Base-by-base conservation (phyloP, 37 sponge, comb jelly and placozoan species). In the Petrosia ficiformis region DNA sequence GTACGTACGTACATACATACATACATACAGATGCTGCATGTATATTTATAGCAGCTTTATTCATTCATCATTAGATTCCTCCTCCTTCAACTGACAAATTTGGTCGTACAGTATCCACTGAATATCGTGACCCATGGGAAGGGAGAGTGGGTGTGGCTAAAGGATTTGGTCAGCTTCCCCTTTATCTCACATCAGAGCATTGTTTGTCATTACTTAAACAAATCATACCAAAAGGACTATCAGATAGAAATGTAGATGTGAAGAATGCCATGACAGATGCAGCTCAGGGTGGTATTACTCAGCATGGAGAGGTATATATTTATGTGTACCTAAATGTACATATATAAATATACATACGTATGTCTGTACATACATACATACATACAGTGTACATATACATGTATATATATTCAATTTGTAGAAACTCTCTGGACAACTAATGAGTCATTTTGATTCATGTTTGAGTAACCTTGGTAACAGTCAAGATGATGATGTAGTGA, bases 391-490 rank as follows among this genome's bases (percentile, higher is more conserved):
- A n/a, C n/a, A n/a, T n/a, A n/a, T n/a, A n/a, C n/a, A n/a, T n/a
- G n/a, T n/a, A n/a, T n/a, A n/a, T n/a, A n/a, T n/a, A n/a, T n/a
- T n/a, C n/a, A n/a, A n/a, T n/a, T n/a, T n/a, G n/a, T 73, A 84
- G 85, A 71, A 22, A 0, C 75, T 89, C 5, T 76, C 96, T 8
- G 87, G 32, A 24, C 67, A 78, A 37, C 70, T 97, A 79, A 84
- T 99, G 92, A 78, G 75, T 3, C 80, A 84, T 59, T 93, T 85
- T 81, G 94, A 99, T 77, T 40, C 72, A 39, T 93, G 77, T 66
- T 74, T 96, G 34, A 67, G 80, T 42, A 71, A 66, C 16, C 66
- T 78, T 1, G 80, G 78, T 10, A 82, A 93, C 58, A 76, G 77
- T 2, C 63, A 83, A 41, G 82, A 86, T 44, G 64, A 72, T 26